Conservation (phyloP, 1,140 invertebrate species). For the Frieseomelitta varia region DNA sequence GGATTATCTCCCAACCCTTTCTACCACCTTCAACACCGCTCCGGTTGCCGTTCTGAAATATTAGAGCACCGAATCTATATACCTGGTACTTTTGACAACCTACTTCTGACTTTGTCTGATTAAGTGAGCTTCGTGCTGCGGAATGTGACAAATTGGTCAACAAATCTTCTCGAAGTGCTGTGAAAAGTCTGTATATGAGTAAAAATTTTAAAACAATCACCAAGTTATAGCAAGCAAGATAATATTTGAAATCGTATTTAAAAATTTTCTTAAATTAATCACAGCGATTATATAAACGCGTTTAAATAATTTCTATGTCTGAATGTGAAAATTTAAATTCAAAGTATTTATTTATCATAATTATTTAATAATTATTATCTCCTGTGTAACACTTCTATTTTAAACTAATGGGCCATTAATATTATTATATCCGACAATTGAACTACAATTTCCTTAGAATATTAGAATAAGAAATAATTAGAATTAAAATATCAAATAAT, state of each 20-base stretch:
- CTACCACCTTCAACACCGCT: constrained; percentile 16
- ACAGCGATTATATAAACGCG: background rate
- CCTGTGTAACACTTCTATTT: background rate
- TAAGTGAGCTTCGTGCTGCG: background rate
- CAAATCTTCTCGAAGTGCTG: background rate
- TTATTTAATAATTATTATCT: background rate
- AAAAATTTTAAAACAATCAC: too few relatives aligned
- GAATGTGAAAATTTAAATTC: background rate
- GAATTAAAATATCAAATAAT: too few relatives aligned
- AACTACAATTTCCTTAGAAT: background rate
- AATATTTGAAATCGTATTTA: background rate
- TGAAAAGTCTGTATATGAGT: too few relatives aligned
- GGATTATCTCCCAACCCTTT: constrained; percentile 77
- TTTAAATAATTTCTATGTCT: background rate
- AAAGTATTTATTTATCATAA: background rate
- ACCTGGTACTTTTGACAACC: background rate
- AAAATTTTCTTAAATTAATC: background rate
- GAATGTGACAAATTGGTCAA: background rate
- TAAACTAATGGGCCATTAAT: background rate
- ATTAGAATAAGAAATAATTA: background rate
- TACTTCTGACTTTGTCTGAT: background rate
- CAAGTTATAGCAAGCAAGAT: too few relatives aligned
- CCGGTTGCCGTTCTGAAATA: constrained; percentile 57
- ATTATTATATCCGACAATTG: background rate
- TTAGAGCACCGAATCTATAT: constrained; percentile 7